Evolutionary conservation across 1,140 invertebrate genomes (phyloP).

Genomic region (Neotoxoptera formosana): DNA sequence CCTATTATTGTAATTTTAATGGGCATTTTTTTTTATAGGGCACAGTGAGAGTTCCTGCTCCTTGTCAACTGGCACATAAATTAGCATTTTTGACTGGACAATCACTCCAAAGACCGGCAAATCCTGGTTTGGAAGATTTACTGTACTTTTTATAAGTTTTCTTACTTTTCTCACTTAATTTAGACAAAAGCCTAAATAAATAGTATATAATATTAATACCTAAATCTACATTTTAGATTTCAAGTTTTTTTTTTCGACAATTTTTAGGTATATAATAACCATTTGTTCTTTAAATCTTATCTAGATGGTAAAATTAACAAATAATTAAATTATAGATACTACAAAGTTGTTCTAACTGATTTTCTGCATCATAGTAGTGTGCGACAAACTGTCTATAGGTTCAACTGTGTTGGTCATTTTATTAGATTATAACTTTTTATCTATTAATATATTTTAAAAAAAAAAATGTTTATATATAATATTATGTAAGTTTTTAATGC

Average conservation of each 20-base stretch:
- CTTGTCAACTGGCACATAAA: slow-evolving; percentile 88
- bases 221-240: too few relatives aligned
- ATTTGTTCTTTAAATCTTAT: too few relatives aligned
- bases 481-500: neutral
- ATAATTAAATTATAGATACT: too few relatives aligned
- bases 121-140: slow-evolving; percentile 64
- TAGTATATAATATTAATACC: too few relatives aligned
- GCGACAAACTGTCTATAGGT: too few relatives aligned
- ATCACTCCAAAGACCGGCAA: slow-evolving; percentile 69
- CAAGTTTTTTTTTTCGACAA: too few relatives aligned
- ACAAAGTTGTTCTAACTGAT: too few relatives aligned
- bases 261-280: too few relatives aligned
- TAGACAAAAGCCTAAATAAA: too few relatives aligned
- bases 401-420: too few relatives aligned
- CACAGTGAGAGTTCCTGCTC: slow-evolving; percentile 82
- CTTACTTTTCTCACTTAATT: neutral
- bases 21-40: slow-evolving; percentile 64
- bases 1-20: neutral
- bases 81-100: slow-evolving; percentile 81
- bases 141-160: slow-evolving; percentile 67
- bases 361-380: too few relatives aligned
- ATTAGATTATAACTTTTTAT: neutral
- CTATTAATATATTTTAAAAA: neutral
- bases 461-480: neutral
- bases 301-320: too few relatives aligned